Base-by-base conservation (phyloP, 1,140 invertebrate genomes). In the Manduca sexta region DNA sequence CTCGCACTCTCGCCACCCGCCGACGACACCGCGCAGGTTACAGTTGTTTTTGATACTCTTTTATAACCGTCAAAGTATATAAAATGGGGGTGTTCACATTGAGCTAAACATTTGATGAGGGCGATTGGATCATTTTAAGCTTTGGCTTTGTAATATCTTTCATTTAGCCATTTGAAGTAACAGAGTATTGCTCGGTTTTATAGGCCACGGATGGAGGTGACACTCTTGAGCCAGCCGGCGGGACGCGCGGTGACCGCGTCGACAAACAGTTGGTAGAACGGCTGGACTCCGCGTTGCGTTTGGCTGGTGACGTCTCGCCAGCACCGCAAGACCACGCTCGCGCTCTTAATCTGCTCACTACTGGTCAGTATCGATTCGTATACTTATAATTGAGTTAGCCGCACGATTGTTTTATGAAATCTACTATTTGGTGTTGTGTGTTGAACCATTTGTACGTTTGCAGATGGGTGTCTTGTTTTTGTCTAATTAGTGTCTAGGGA, bases 341-440 rank as follows among this genome's bases (percentile, higher is more conserved):
- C 5, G 71, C 73, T 3, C 49, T 72, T 33, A 78, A 71, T 57
- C 39, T 78, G 38, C 73, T 78, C 46, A 72, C 77, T 29, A 78
- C 74, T 0, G 74, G 72, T 76, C 54, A 8, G 14, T 7, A 42
- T 5, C 6, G 8, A 1, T 11, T 8, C 13, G 11, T 30, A 30
- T 30, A 30, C 5, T 6, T 30, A 30, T 30, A 30, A 6, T 6
- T 30, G 5, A 11, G 5, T 30, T 30, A 11, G 11, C 29, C 29
- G 5, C n/a, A n/a, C n/a, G n/a, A n/a, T n/a, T n/a, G n/a, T n/a
- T n/a, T n/a, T n/a, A n/a, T n/a, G n/a, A n/a, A n/a, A n/a, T n/a
- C n/a, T n/a, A n/a, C n/a, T n/a, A n/a, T n/a, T n/a, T n/a, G n/a
- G n/a, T n/a, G n/a, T n/a, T n/a, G n/a, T n/a, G n/a, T n/a, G n/a